A percentile compares a stretch with the other conserved stretches of the same genome.
phyloP scores from a whole-genome alignment of 2,797 vertebrate genomes.

The Lagorchestes hirsutus region DNA sequence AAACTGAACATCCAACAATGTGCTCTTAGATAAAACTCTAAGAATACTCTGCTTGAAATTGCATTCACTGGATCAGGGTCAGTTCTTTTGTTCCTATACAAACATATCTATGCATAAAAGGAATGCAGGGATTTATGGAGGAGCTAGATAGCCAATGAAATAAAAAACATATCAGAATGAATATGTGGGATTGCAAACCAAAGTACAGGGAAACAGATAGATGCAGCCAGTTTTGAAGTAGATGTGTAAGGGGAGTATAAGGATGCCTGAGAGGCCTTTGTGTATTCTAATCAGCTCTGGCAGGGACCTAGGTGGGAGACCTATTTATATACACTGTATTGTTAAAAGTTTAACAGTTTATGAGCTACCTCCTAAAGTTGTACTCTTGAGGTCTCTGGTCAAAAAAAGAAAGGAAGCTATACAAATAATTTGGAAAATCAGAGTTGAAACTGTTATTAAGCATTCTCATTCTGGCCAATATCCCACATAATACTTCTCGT shows the following conservation, averaged over 20 bases:
- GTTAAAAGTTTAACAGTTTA: constrained; percentile 3
- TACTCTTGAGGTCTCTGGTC: neutral
- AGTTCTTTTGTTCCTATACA: constrained; percentile 54
- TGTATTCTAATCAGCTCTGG: constrained; percentile 66
- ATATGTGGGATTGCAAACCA: neutral
- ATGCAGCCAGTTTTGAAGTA: neutral
- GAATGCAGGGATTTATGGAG: constrained; percentile 64
- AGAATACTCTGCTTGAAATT: constrained; percentile 70
- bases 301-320: constrained; percentile 32
- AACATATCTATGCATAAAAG: constrained; percentile 65
- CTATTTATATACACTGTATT: neutral
- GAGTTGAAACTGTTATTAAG: constrained; percentile 1
- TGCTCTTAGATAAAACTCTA: constrained; percentile 66
- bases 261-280: constrained; percentile 36
- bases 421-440: constrained; percentile 19
- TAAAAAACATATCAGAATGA: constrained; percentile 53
- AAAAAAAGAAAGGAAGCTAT: constrained; percentile 7
- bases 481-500: neutral
- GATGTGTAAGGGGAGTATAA: constrained; percentile 70
- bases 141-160: constrained; percentile 54
- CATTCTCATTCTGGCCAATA: neutral
- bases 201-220: constrained; percentile 54
- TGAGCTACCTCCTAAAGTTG: neutral
- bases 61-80: neutral
- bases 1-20: constrained; percentile 76